Evolutionary conservation across 1,140 invertebrate species (phyloP).

Genomic region (Drosophila pallidifrons): DNA sequence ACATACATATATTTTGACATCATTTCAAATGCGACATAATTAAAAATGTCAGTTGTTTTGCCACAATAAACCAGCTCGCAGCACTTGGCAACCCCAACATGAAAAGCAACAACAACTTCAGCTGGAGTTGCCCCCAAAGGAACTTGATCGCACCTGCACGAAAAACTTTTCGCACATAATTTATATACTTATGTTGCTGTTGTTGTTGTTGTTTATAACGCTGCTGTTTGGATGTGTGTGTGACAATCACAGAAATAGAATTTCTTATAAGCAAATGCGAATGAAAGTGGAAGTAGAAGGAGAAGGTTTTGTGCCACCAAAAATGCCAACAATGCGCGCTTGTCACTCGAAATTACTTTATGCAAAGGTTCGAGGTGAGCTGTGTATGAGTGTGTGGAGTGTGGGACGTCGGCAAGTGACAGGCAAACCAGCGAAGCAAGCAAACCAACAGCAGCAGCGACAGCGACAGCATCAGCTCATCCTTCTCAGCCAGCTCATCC

Average conservation of each 20-base stretch:
- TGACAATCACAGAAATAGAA: conserved; percentile 62
- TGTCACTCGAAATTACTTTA: conserved; percentile 60
- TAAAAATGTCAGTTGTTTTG: conserved; percentile 57
- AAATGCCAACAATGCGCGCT: conserved; percentile 57
- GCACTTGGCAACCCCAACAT: background rate
- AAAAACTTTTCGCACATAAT: conserved; percentile 58
- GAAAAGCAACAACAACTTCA: background rate
- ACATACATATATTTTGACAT: conserved; percentile 26
- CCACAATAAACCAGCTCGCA: background rate
- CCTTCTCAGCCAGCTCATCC: conserved; percentile 31
- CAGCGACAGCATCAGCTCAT: conserved; percentile 31
- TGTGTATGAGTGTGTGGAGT: conserved; percentile 10
- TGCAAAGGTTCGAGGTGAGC: conserved; percentile 45
- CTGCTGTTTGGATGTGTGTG: conserved; percentile 19
- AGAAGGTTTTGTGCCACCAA: conserved; percentile 23
- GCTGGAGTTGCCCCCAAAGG: conserved; percentile 14
- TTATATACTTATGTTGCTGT: conserved; percentile 36
- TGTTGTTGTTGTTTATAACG: background rate
- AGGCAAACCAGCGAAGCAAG: conserved; percentile 25
- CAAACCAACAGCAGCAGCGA: conserved; percentile 27
- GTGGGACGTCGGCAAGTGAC: conserved; percentile 40
- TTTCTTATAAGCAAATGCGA: conserved; percentile 52
- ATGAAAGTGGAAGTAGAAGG: background rate
- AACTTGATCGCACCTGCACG: conserved; percentile 46
- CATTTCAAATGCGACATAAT: conserved; percentile 56